phyloP scores from a whole-genome alignment of 2,797 vertebrate species.

The Hafferia zeledoni region DNA sequence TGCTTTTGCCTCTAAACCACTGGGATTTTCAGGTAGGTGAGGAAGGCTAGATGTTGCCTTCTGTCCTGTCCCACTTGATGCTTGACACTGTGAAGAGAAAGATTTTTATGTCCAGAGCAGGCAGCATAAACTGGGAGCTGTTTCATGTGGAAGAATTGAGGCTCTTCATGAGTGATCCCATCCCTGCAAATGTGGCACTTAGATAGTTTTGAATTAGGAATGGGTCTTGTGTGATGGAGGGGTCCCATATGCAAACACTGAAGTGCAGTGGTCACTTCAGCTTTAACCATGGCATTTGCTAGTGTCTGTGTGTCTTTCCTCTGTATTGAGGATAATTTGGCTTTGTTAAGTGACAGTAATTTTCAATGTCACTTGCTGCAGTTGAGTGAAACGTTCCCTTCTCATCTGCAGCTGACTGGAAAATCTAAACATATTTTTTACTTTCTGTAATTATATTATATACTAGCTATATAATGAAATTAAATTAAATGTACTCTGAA shows the following conservation, averaged over 20 bases:
- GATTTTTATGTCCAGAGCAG: background rate
- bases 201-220: background rate
- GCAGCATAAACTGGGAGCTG: background rate
- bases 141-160: background rate
- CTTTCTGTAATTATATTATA: background rate
- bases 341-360: background rate
- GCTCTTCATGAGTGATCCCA: background rate
- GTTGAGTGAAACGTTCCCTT: background rate
- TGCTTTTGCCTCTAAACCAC: background rate
- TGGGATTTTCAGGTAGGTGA: background rate
- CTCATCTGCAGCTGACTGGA: background rate
- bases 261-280: background rate
- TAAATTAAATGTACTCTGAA: constrained; percentile 1
- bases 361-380: background rate
- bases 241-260: background rate
- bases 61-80: background rate
- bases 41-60: background rate
- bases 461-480: background rate
- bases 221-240: background rate
- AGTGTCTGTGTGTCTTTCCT: background rate
- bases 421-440: background rate
- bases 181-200: background rate
- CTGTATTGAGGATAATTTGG: background rate
- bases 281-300: background rate
- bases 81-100: background rate